phyloP scores from a whole-genome alignment of 2,797 vertebrate species.

The Gobio occitaniae region DNA sequence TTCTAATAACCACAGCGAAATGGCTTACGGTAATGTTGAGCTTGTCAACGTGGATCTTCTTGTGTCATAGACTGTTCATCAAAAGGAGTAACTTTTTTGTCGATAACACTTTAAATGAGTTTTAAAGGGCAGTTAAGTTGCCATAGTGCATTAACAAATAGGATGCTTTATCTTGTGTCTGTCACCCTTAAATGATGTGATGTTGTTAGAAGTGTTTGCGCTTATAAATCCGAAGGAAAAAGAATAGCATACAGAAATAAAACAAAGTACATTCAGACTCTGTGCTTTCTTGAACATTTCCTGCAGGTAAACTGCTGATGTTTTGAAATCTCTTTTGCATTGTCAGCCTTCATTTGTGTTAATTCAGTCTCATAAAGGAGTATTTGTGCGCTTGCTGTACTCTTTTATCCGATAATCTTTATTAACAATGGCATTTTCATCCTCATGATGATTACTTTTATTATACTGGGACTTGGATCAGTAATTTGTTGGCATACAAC shows the following conservation, averaged over 20 bases:
- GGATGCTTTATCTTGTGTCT: conserved; percentile 4
- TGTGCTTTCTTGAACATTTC: not conserved
- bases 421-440: conserved; percentile 20
- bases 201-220: not conserved
- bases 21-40: conserved; percentile 29
- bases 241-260: not conserved
- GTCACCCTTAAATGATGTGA: conserved; percentile 2
- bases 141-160: conserved; percentile 32
- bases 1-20: conserved; percentile 43
- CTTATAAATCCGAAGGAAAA: not conserved
- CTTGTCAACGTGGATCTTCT: conserved; percentile 23
- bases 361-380: conserved; percentile 2
- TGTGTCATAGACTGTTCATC: conserved; percentile 17
- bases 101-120: conserved; percentile 24
- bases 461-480: not conserved
- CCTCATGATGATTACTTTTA: not conserved
- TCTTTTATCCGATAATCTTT: not conserved
- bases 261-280: not conserved
- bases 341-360: conserved; percentile 27
- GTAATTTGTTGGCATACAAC: not conserved
- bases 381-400: not conserved
- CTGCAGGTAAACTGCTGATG: conserved; percentile 8
- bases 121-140: conserved; percentile 22
- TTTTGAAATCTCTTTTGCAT: not conserved
- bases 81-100: conserved; percentile 36